Percentiles rank a stretch among this genome's conserved stretches.
phyloP scores from a whole-genome alignment of 2,113 vertebrate genomes.

The Ophthalmolycus amberensis region DNA sequence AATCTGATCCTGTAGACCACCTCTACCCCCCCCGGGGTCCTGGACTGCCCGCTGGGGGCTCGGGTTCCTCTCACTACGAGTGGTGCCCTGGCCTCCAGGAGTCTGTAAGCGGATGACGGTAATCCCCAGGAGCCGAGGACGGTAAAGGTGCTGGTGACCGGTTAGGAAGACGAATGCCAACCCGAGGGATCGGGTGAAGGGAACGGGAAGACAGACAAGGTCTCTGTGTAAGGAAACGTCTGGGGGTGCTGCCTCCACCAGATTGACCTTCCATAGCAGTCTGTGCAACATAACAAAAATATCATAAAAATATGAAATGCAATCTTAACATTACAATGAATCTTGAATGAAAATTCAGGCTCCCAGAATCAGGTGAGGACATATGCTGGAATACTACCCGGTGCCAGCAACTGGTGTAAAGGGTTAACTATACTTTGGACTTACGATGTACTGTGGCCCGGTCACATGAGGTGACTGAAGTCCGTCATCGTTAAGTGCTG shows the following conservation, averaged over 20 bases:
- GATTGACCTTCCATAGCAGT: slow-evolving; percentile 63
- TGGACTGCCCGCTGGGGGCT: slow-evolving; percentile 64
- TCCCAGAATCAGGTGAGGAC: neutral
- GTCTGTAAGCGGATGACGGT: slow-evolving; percentile 55
- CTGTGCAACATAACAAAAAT: slow-evolving; percentile 60
- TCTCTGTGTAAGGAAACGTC: slow-evolving; percentile 71
- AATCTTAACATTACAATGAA: neutral
- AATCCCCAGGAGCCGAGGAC: slow-evolving; percentile 50
- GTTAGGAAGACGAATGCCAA: slow-evolving; percentile 75
- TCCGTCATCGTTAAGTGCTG: neutral
- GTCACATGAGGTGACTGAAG: neutral
- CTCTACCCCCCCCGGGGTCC: slow-evolving; percentile 44
- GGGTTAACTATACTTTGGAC: neutral
- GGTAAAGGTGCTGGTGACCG: slow-evolving; percentile 49
- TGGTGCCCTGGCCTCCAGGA: slow-evolving; percentile 49
- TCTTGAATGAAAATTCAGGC: neutral
- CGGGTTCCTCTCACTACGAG: slow-evolving; percentile 61
- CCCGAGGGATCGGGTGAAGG: slow-evolving; percentile 67
- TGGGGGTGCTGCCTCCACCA: slow-evolving; percentile 44
- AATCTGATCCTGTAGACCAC: slow-evolving; percentile 78
- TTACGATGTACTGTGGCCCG: neutral
- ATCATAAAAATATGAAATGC: neutral
- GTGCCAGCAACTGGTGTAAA: neutral
- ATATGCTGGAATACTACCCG: neutral
- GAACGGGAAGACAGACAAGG: slow-evolving; percentile 56